Conservation (phyloP, 1,140 invertebrate species). For the Belonocnema kinseyi region DNA sequence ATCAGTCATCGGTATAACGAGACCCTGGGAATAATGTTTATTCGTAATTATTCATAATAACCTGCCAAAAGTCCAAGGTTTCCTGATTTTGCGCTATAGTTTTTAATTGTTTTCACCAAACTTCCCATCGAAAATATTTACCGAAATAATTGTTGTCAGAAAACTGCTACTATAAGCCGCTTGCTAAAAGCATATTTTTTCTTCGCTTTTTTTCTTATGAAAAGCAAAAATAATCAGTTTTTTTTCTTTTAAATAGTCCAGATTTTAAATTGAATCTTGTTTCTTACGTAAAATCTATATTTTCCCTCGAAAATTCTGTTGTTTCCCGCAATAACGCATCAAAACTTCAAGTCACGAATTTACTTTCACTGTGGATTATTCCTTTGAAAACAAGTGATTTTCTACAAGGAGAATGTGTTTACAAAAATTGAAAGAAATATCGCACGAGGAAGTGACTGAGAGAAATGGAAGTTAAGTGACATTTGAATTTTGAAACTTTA, state of each 20-base stretch:
- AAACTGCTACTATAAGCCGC: no score
- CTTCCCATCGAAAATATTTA: no score
- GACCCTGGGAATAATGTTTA: background rate
- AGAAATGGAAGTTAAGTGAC: background rate
- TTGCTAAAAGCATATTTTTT: no score
- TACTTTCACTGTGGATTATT: background rate
- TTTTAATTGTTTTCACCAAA: background rate
- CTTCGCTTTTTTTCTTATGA: no score
- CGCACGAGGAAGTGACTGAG: background rate
- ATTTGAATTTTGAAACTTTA: no score
- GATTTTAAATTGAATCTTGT: background rate
- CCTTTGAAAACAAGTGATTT: slow-evolving; percentile 1
- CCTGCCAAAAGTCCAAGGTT: slow-evolving; percentile 21
- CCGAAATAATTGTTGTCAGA: no score
- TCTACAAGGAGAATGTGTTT: background rate
- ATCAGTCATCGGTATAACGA: slow-evolving; percentile 12
- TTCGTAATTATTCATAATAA: slow-evolving; percentile 6
- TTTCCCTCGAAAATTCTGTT: background rate
- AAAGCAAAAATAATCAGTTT: background rate
- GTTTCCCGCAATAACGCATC: no score
- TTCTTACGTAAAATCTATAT: background rate
- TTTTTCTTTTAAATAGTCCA: background rate
- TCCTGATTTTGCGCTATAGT: slow-evolving; percentile 1
- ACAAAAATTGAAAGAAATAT: background rate
- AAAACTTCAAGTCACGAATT: background rate